Percentiles rank a stretch among this genome's conserved stretches.
Conservation (phyloP, 37 sponge, comb jelly and placozoan species). For the Oscarella lobularis region DNA sequence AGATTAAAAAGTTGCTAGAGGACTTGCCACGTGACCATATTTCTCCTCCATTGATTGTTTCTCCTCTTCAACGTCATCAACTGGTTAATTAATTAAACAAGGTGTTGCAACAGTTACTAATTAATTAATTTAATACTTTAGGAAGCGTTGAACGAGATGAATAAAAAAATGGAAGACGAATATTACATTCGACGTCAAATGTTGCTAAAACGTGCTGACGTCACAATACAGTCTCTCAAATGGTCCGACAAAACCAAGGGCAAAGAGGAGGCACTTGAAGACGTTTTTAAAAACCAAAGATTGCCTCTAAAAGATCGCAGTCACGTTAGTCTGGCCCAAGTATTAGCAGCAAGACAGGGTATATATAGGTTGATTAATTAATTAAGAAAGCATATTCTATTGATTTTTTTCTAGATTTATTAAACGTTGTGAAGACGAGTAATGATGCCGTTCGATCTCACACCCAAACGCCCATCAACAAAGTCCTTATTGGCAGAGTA, state of each 20-base stretch:
- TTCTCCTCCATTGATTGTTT: not conserved
- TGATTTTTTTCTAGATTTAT: too few relatives aligned
- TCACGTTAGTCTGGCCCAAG: slow-evolving; percentile 34
- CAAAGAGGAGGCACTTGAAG: slow-evolving; percentile 29
- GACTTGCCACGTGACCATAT: not conserved
- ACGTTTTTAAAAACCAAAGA: slow-evolving; percentile 8
- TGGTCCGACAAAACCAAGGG: slow-evolving; percentile 68
- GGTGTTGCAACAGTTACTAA: too few relatives aligned
- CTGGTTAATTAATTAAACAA: too few relatives aligned
- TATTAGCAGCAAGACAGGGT: slow-evolving; percentile 60
- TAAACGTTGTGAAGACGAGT: slow-evolving; percentile 30
- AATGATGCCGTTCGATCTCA: slow-evolving; percentile 15
- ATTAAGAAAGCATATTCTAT: too few relatives aligned
- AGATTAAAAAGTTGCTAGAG: not conserved
- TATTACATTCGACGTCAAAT: slow-evolving; percentile 56
- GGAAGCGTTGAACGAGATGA: slow-evolving; percentile 51
- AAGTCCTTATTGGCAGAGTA: slow-evolving; percentile 71
- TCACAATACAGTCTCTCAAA: slow-evolving; percentile 75
- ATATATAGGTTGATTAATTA: too few relatives aligned
- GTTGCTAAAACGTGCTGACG: slow-evolving; percentile 74
- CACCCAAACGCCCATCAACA: slow-evolving; percentile 53
- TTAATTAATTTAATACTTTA: too few relatives aligned
- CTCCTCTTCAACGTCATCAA: not conserved
- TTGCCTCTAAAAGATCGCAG: slow-evolving; percentile 9
- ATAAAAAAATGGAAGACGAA: slow-evolving; percentile 41